Conservation (phyloP, 2,113 vertebrate species). For the Hystrix brachyura region DNA sequence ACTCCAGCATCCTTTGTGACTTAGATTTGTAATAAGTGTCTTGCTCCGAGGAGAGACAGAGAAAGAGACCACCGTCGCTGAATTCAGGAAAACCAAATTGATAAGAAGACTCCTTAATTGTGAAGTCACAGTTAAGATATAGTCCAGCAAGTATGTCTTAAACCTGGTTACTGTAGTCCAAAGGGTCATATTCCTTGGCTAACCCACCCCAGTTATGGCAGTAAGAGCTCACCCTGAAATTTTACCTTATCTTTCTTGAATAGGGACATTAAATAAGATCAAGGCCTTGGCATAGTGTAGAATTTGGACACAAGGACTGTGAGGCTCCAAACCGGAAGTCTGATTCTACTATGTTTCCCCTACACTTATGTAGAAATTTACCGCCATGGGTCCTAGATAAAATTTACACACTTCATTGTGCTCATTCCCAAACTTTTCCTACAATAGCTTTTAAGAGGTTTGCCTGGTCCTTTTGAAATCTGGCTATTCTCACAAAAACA, state of each 20-base stretch:
- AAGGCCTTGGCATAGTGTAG: neutral
- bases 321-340: neutral
- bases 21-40: neutral
- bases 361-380: neutral
- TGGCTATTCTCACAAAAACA: neutral
- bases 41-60: neutral
- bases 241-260: neutral
- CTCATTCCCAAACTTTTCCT: neutral
- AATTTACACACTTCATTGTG: neutral
- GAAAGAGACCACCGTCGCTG: fast-evolving
- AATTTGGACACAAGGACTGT: neutral
- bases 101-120: neutral
- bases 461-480: neutral
- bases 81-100: neutral
- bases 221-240: neutral
- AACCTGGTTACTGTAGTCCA: neutral
- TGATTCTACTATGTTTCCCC: neutral
- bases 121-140: neutral
- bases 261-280: neutral
- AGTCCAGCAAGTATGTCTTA: neutral
- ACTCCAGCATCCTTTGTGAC: neutral
- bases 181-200: neutral
- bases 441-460: neutral
- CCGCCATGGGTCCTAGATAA: neutral
- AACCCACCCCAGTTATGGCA: neutral